A percentile compares a stretch with the other conserved stretches of the same genome.
phyloP scores from a whole-genome alignment of 2,888 invertebrate species.

The Leptinotarsa rubiginosa region DNA sequence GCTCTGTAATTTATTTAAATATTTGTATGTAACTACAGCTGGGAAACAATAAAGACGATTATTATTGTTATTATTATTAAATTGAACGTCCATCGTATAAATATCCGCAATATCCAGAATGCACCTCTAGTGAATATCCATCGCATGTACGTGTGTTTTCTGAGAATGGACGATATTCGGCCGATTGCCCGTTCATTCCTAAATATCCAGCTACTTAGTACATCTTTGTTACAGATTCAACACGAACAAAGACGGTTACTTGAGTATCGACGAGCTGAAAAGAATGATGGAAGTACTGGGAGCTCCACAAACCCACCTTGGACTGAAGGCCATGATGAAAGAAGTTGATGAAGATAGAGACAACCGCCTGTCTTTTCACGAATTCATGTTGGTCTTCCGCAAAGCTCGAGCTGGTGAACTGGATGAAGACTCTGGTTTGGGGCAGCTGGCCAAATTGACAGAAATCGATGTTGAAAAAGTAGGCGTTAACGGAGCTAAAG shows the following conservation, averaged over 20 bases:
- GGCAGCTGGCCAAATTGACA: conserved; percentile 85
- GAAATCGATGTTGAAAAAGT: conserved; percentile 95
- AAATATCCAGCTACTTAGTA: not conserved
- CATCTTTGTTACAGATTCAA: conserved; percentile 80
- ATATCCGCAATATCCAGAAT: too few species aligned
- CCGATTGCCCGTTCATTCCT: too few species aligned
- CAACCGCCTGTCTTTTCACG: conserved; percentile 90
- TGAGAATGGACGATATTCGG: too few species aligned
- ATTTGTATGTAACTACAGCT: too few species aligned
- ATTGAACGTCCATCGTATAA: too few species aligned
- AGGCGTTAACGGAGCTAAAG: conserved; percentile 94
- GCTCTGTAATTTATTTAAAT: too few species aligned
- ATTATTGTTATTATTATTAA: too few species aligned
- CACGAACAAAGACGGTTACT: conserved; percentile 86
- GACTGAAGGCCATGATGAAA: conserved; percentile 93
- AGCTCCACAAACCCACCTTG: conserved; percentile 95
- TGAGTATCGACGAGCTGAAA: conserved; percentile 91
- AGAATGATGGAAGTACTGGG: conserved; percentile 97
- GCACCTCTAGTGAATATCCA: too few species aligned
- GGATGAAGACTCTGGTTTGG: conserved; percentile 86
- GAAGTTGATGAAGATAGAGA: conserved; percentile 91
- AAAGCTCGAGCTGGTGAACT: conserved; percentile 94
- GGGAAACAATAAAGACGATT: too few species aligned
- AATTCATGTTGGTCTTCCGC: conserved; percentile 83
- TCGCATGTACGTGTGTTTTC: too few species aligned